Percentiles rank a stretch among this genome's conserved stretches.
Evolutionary conservation across 1,140 invertebrate species (phyloP).

Genomic region (Drosophila baimaii): DNA sequence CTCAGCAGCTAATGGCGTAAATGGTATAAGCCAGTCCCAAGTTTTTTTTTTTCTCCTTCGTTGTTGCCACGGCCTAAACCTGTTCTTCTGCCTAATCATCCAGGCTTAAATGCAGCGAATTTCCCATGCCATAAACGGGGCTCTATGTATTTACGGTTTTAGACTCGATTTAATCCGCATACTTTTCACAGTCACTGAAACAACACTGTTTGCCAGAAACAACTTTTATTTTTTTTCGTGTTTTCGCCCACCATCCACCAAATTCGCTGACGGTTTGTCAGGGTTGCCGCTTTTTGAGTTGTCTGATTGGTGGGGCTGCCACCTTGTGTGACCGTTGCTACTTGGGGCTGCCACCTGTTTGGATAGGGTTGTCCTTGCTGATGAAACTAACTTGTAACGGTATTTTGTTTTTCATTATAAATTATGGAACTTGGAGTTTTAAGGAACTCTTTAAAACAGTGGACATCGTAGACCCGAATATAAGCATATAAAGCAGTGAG

Average conservation of each 20-base stretch:
- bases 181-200: constrained; percentile 60
- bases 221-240: constrained; percentile 43
- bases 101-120: constrained; percentile 31
- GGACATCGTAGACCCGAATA: not conserved
- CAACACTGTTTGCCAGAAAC: constrained; percentile 42
- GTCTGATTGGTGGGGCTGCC: not conserved
- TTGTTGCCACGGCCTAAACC: constrained; percentile 71
- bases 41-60: constrained; percentile 70
- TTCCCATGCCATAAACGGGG: constrained; percentile 7
- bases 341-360: constrained; percentile 1
- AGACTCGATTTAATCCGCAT: constrained; percentile 19
- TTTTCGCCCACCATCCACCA: constrained; percentile 51
- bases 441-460: not conserved
- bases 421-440: not conserved
- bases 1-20: constrained; percentile 75
- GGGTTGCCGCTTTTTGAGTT: not conserved
- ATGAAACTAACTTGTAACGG: not conserved
- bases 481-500: not conserved
- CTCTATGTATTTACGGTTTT: constrained; percentile 11
- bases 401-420: not conserved
- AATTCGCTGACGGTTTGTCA: constrained; percentile 16
- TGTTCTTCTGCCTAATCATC: constrained; percentile 74
- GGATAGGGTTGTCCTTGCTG: not conserved
- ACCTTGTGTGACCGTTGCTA: not conserved
- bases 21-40: constrained; percentile 81